Base-by-base conservation (phyloP, 2,888 invertebrate genomes). In the Oligia latruncula region DNA sequence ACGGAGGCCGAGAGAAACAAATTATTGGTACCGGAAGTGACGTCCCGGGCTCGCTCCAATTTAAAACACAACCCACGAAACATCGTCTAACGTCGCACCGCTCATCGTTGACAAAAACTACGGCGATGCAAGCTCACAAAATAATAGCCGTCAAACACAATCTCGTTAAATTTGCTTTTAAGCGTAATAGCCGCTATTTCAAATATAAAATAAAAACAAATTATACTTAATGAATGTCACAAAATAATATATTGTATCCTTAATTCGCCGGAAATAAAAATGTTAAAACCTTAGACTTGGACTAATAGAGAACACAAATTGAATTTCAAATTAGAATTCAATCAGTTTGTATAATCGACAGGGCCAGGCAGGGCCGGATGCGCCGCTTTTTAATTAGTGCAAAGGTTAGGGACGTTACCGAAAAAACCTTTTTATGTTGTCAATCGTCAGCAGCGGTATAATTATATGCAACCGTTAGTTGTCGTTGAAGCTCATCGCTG, bases 11-110 rank as follows among this genome's bases (percentile, higher is more conserved):
- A 93, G 95, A 95, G 94, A 95, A 95, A 95, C 96, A 96, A 96
- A 95, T 96, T 95, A 96, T 96, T 95, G 94, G 93, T 93, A 96
- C 95, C 96, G 96, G 96, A 96, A 96, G 95, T 96, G 96, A 96
- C 96, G 96, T 96, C 93, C 92, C 94, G 90, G 90, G 90, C 94
- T 93, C 92, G 96, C 94, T 96, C 96, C 95, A 95, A 95, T 96
- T 96, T 96, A 94, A 95, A 92, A 95, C 93, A 93, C 93, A 90
- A 91, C 91, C 91, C 92, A 92, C 93, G 92, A 91, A 89, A 88
- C 91, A 87, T 89, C 90, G 87, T 85, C 87, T 90, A 83, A 84
- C 89, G 88, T 35, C 86, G 68, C 81, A 76, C 65, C n/a, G 81
- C 78, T 84, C 86, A 86, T 67, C 85, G 87, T 83, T 88, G 80